Evolutionary conservation across 30 jellyfish, hydroid and myxozoan species (phyloP).

Genomic region (Aurelia sp.): DNA sequence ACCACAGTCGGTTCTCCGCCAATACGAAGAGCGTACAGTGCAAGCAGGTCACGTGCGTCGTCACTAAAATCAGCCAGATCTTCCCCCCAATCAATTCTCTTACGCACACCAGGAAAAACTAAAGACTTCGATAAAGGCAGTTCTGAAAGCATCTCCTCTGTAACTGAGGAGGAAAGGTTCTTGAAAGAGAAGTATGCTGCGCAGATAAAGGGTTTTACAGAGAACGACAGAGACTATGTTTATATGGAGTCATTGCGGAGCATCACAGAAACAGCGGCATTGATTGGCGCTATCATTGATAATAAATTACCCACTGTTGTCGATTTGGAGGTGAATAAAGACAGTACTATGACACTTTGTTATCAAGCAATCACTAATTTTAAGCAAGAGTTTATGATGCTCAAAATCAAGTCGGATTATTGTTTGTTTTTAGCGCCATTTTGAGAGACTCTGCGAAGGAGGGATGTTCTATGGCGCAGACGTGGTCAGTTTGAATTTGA

Average conservation of each 20-base stretch:
- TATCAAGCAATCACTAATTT: constrained; percentile 69
- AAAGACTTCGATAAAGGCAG: constrained; percentile 47
- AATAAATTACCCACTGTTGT: constrained; percentile 68
- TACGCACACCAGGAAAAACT: constrained; percentile 39
- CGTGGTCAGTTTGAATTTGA: no score
- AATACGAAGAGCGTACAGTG: constrained; percentile 46
- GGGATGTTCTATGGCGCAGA: no score
- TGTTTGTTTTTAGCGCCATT: constrained; percentile 73
- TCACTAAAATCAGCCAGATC: constrained; percentile 36
- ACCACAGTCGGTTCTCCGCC: constrained; percentile 52
- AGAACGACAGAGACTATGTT: constrained; percentile 70
- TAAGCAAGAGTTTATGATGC: constrained; percentile 87
- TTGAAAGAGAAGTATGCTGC: constrained; percentile 59
- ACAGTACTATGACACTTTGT: constrained; percentile 59
- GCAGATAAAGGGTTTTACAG: constrained; percentile 52
- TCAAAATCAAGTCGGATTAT: constrained; percentile 69
- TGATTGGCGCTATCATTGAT: constrained; percentile 45
- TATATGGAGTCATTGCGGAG: constrained; percentile 68
- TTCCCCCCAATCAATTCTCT: constrained; percentile 66
- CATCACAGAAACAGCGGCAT: constrained; percentile 53
- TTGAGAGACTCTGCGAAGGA: background rate
- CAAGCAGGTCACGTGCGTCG: constrained; percentile 44
- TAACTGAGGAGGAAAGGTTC: constrained; percentile 51
- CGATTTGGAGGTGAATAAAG: constrained; percentile 61
- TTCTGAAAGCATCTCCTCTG: constrained; percentile 36